Evolutionary conservation across 2,888 invertebrate genomes (phyloP).

Genomic region (Acanthosepion pharaonis): DNA sequence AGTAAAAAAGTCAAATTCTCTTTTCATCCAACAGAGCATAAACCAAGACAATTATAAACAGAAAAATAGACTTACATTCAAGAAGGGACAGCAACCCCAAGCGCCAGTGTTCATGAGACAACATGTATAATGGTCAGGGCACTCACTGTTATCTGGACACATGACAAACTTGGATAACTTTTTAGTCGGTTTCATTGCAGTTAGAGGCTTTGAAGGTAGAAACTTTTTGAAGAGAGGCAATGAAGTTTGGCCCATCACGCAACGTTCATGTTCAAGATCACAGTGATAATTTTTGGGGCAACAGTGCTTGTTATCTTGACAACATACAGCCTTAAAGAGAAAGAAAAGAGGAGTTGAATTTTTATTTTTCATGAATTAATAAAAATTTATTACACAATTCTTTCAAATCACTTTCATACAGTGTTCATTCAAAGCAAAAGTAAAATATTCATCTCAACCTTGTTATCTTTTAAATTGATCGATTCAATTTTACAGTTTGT

Average conservation of each 20-base stretch:
- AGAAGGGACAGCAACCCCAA: slow-evolving; percentile 49
- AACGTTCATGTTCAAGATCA: slow-evolving; percentile 52
- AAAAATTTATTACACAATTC: no score
- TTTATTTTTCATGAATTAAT: background rate
- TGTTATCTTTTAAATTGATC: no score
- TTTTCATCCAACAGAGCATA: no score
- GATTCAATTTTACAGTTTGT: no score
- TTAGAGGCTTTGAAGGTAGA: background rate
- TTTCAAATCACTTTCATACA: background rate
- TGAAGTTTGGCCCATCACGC: background rate
- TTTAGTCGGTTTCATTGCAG: background rate
- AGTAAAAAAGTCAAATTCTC: no score
- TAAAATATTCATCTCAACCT: no score
- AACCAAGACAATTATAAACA: no score
- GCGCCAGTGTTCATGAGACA: slow-evolving; percentile 43
- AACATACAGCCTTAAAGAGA: slow-evolving; percentile 66
- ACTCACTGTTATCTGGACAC: slow-evolving; percentile 54
- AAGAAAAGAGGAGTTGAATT: background rate
- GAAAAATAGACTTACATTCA: slow-evolving; percentile 38
- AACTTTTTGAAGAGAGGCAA: background rate
- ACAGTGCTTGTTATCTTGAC: slow-evolving; percentile 68
- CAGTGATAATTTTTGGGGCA: slow-evolving; percentile 56
- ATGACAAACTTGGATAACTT: slow-evolving; percentile 49
- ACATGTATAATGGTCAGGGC: slow-evolving; percentile 46
- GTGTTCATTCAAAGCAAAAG: no score